Percentiles rank a stretch among this genome's conserved stretches.
Evolutionary conservation across 2,797 vertebrate species (phyloP).

Genomic region (Danio kyathit): DNA sequence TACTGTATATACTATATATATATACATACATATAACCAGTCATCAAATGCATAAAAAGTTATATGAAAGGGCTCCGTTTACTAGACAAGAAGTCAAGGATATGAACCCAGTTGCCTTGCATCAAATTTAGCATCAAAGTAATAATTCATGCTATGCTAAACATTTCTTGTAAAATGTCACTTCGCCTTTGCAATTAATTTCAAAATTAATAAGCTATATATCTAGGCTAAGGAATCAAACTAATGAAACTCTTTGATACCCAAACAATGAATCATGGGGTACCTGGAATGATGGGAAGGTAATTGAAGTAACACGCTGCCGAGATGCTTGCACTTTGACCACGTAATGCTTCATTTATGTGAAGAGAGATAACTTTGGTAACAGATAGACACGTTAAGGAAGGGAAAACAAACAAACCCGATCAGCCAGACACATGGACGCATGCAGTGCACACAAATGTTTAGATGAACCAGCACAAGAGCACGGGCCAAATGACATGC

Average conservation of each 20-base stretch:
- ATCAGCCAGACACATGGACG: slow-evolving; percentile 55
- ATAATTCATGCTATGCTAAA: slow-evolving; percentile 88
- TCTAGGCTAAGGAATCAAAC: slow-evolving; percentile 78
- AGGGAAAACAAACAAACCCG: slow-evolving; percentile 57
- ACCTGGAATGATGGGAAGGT: slow-evolving; percentile 72
- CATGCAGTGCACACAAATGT: slow-evolving; percentile 41
- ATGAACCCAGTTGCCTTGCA: slow-evolving; percentile 77
- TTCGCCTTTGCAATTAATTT: slow-evolving; percentile 88
- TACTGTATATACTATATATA: no score
- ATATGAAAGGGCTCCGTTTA: slow-evolving; percentile 77
- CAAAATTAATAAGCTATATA: slow-evolving; percentile 87
- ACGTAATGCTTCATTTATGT: slow-evolving; percentile 65
- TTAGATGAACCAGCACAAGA: not conserved
- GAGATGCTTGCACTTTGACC: slow-evolving; percentile 64
- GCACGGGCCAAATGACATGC: slow-evolving; percentile 13
- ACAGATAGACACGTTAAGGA: slow-evolving; percentile 51
- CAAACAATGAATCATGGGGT: slow-evolving; percentile 79
- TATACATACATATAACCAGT: no score
- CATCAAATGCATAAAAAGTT: slow-evolving; percentile 70
- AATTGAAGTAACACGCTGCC: slow-evolving; percentile 71
- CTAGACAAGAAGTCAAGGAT: slow-evolving; percentile 79
- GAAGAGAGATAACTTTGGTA: slow-evolving; percentile 59
- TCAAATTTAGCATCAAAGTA: slow-evolving; percentile 77
- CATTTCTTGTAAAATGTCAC: slow-evolving; percentile 92
- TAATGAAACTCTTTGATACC: slow-evolving; percentile 73